These are phyloP conservation scores for Diorhabda sublineata DNA, from an alignment of 1,140 invertebrate species.

Conservation along the genomic window DNA sequence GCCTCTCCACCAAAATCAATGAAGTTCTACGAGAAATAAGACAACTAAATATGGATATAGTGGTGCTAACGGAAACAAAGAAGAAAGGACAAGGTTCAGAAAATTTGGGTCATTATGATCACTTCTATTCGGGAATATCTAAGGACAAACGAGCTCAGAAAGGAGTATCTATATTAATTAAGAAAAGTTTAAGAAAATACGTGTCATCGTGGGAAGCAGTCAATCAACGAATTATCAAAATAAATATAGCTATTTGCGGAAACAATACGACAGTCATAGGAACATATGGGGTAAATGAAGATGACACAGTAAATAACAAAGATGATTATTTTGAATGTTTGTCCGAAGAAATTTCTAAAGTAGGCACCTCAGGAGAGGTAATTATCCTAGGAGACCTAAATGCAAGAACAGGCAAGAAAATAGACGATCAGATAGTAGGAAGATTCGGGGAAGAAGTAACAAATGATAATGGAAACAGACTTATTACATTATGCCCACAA, in stretches of 20 bases:
- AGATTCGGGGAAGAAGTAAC: conserved; percentile 4
- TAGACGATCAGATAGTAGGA: conserved; percentile 4
- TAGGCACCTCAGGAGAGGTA: not conserved
- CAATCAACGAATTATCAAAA: not conserved
- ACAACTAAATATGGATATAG: no score
- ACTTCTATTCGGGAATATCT: no score
- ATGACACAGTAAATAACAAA: not conserved
- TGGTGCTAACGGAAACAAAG: no score
- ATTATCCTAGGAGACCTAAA: not conserved
- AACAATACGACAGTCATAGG: not conserved
- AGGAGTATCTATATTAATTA: no score
- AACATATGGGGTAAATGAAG: not conserved
- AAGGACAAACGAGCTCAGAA: no score
- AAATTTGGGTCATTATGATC: no score
- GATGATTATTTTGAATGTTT: not conserved
- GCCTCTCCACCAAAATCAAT: no score
- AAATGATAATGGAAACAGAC: conserved; percentile 16
- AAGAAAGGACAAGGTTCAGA: no score
- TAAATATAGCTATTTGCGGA: not conserved
- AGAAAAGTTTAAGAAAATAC: no score
- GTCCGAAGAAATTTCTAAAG: not conserved
- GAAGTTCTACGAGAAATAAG: no score
- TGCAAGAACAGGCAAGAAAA: not conserved
- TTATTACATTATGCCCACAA: conserved; percentile 11
- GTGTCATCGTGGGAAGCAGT: not conserved